Base-by-base conservation (phyloP, 2,888 invertebrate species). In the Drosophila melanocephala region DNA sequence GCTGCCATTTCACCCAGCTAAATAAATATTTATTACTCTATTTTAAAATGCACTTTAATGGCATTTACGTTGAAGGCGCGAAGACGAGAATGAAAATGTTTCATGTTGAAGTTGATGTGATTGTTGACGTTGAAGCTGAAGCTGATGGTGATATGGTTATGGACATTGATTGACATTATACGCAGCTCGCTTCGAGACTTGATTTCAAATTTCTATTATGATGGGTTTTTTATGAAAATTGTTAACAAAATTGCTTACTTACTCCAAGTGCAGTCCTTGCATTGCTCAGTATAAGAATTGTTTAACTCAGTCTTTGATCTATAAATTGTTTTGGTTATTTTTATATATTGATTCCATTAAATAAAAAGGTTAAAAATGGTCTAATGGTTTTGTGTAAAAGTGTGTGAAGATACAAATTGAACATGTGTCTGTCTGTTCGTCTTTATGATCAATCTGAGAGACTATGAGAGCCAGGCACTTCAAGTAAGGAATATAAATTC, bases 1-100 rank as follows among this genome's bases (percentile, higher is more conserved):
- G 47, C 55, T 64, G 60, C 63, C 67, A 47, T 50, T 57, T 52
- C 66, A 52, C 47, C 53, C 44, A 66, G 69, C 44, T 65, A 72
- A 75, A 79, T 87, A 83, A 89, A 88, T 90, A 88, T 87, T 86
- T 88, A 90, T 88, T 57, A 64, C 82, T 81, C 71, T 76, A 90
- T 78, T 89, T 90, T 72, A 79, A 88, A 87, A 88, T 86, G 81
- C 87, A 84, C 78, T 90, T 84, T 82, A 79, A 82, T 79, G 79
- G 60, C 83, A 59, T 58, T 60, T 63, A 72, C 51, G 62, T 67
- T 59, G 64, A 77, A 50, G 61, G 16, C 57, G 51, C 28, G 58
- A 51, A 42, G 55, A 9, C 44, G 12, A 37, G 42, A 58, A 63
- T 55, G 44, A 53, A 57, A 65, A 63, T 59, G 68, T 66, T 71